Percentiles rank a stretch among this genome's conserved stretches.
These are phyloP conservation scores for Drosophila nebulosa DNA, from an alignment of 1,140 invertebrate species.

Conservation along the genomic window DNA sequence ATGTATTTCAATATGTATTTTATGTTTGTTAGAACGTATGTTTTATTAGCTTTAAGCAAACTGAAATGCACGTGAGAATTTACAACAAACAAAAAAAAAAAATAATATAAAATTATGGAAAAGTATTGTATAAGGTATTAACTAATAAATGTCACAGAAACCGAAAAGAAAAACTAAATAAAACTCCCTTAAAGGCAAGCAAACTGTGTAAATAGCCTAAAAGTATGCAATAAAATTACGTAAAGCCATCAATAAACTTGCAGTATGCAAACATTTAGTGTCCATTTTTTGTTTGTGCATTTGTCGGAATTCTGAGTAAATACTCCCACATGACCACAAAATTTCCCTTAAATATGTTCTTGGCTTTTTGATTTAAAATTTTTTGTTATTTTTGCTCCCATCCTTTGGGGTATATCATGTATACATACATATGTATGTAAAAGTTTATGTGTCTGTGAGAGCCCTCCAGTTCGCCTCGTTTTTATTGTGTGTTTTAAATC, in stretches of 20 bases:
- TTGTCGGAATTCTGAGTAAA: background rate
- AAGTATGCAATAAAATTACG: slow-evolving; percentile 63
- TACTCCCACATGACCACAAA: slow-evolving; percentile 40
- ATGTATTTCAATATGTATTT: slow-evolving; percentile 11
- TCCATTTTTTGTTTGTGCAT: background rate
- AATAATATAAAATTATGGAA: slow-evolving; percentile 22
- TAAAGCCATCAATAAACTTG: slow-evolving; percentile 63
- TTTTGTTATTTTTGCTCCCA: slow-evolving; percentile 11
- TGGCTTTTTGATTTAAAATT: slow-evolving; percentile 12
- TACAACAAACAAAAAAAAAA: slow-evolving; percentile 39
- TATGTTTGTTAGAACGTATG: slow-evolving; percentile 30
- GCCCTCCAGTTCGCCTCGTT: slow-evolving; percentile 23
- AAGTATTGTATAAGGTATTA: slow-evolving; percentile 36
- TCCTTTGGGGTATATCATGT: slow-evolving; percentile 14
- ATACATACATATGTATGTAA: background rate
- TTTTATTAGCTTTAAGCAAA: slow-evolving; percentile 72
- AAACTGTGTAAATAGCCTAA: slow-evolving; percentile 65
- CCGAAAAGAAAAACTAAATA: slow-evolving; percentile 1
- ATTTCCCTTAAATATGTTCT: slow-evolving; percentile 57
- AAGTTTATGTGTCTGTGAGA: background rate
- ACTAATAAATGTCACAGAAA: slow-evolving; percentile 30
- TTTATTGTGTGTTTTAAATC: slow-evolving; percentile 66
- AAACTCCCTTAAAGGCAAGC: slow-evolving; percentile 28
- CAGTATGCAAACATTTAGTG: slow-evolving; percentile 25
- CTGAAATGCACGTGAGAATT: slow-evolving; percentile 80